These are phyloP conservation scores for Drosophila quasianomalipes DNA, from an alignment of 2,888 invertebrate genomes.

Conservation along the genomic window DNA sequence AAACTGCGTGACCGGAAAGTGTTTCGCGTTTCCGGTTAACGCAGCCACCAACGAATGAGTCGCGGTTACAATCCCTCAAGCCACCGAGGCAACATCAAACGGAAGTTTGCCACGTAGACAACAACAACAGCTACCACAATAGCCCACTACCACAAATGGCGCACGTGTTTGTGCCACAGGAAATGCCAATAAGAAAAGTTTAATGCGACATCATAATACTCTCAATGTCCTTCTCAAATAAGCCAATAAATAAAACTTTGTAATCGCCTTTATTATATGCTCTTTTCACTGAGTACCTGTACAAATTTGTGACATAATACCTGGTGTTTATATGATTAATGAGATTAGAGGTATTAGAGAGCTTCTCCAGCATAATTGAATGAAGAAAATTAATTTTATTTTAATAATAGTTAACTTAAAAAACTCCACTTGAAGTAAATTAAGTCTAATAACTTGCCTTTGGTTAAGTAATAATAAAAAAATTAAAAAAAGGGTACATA, in stretches of 20 bases:
- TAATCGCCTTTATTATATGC: background rate
- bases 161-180: constrained; percentile 48
- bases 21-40: constrained; percentile 71
- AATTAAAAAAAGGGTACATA: too few relatives aligned
- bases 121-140: constrained; percentile 34
- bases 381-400: background rate
- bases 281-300: background rate
- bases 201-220: constrained; percentile 23
- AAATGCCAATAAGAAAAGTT: constrained; percentile 20
- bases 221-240: constrained; percentile 8
- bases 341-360: background rate
- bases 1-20: constrained; percentile 77
- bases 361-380: background rate
- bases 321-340: background rate
- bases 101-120: constrained; percentile 66
- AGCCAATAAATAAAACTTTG: background rate
- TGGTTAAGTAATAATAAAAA: background rate
- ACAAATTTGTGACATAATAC: background rate
- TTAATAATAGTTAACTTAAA: background rate
- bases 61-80: constrained; percentile 18
- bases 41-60: constrained; percentile 49
- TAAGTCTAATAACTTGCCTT: background rate
- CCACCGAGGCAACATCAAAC: constrained; percentile 42
- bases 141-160: constrained; percentile 34
- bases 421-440: background rate